Evolutionary conservation across 2,888 invertebrate genomes (phyloP).

Genomic region (Coenonympha arcania): DNA sequence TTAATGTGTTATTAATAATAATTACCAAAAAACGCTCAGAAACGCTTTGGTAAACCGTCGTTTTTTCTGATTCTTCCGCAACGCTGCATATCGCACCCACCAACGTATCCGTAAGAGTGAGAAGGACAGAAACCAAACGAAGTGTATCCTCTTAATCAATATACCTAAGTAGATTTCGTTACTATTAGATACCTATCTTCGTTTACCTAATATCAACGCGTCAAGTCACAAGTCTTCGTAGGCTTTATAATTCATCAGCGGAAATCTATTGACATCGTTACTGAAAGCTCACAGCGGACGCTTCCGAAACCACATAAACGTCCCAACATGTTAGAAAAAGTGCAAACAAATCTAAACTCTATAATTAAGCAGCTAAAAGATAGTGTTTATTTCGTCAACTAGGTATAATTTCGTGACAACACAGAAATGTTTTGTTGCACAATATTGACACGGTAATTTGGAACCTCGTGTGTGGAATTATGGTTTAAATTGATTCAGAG

Average conservation of each 20-base stretch:
- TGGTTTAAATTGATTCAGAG: constrained; percentile 14
- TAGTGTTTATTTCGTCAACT: neutral
- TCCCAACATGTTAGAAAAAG: constrained; percentile 11
- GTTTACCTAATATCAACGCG: neutral
- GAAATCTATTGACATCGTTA: constrained; percentile 37
- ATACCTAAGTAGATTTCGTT: too few species aligned
- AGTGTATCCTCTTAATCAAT: too few species aligned
- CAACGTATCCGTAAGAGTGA: too few species aligned
- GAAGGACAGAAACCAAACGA: too few species aligned
- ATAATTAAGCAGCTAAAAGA: neutral
- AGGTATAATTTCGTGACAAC: neutral
- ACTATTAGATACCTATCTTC: too few species aligned
- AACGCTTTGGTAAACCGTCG: too few species aligned
- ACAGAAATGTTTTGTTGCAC: constrained; percentile 2
- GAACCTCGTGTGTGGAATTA: constrained; percentile 6
- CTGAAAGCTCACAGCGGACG: constrained; percentile 38
- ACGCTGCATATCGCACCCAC: too few species aligned
- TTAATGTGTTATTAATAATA: too few species aligned
- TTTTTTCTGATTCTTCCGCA: too few species aligned
- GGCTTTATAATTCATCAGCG: constrained; percentile 37
- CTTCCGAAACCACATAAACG: constrained; percentile 33
- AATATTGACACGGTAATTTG: constrained; percentile 12
- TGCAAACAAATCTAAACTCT: neutral
- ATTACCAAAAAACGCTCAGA: too few species aligned
- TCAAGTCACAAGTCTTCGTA: constrained; percentile 13